Evolutionary conservation across 2,888 invertebrate genomes (phyloP).

Genomic region (Molorchus minor): DNA sequence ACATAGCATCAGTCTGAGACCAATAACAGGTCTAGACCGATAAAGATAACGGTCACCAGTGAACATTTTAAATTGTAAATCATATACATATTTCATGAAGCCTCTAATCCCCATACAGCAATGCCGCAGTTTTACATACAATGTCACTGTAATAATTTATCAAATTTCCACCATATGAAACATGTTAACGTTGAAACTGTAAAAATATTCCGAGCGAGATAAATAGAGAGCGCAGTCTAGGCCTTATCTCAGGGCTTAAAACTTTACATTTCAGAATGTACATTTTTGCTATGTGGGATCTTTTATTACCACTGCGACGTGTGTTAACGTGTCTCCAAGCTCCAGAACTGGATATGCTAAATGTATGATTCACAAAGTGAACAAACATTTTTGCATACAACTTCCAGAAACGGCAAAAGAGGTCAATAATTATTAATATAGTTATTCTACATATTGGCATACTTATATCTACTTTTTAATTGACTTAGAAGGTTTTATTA

Average conservation of each 20-base stretch:
- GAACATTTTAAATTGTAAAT: constrained; percentile 39
- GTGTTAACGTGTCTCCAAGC: too few species aligned
- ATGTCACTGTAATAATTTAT: constrained; percentile 22
- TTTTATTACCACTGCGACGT: neutral
- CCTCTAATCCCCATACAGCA: constrained; percentile 32
- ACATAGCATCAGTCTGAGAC: constrained; percentile 17
- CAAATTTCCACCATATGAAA: constrained; percentile 7
- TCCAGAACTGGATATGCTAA: too few species aligned
- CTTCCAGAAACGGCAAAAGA: too few species aligned
- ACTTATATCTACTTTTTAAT: too few species aligned
- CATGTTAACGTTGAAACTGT: constrained; percentile 1
- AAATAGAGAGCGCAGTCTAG: neutral
- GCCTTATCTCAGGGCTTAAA: neutral
- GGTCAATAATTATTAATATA: too few species aligned
- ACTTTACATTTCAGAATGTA: constrained; percentile 2
- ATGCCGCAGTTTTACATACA: constrained; percentile 21
- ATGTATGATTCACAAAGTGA: too few species aligned
- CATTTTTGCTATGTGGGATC: neutral
- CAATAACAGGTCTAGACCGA: constrained; percentile 33
- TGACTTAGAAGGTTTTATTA: too few species aligned
- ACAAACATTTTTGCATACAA: too few species aligned
- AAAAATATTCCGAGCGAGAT: constrained; percentile 2
- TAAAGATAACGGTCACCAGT: constrained; percentile 25
- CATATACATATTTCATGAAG: constrained; percentile 37
- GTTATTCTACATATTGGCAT: too few species aligned